Percentiles rank a stretch among this genome's conserved stretches.
Evolutionary conservation across 2,797 vertebrate species (phyloP).

Genomic region (Salmo trutta): DNA sequence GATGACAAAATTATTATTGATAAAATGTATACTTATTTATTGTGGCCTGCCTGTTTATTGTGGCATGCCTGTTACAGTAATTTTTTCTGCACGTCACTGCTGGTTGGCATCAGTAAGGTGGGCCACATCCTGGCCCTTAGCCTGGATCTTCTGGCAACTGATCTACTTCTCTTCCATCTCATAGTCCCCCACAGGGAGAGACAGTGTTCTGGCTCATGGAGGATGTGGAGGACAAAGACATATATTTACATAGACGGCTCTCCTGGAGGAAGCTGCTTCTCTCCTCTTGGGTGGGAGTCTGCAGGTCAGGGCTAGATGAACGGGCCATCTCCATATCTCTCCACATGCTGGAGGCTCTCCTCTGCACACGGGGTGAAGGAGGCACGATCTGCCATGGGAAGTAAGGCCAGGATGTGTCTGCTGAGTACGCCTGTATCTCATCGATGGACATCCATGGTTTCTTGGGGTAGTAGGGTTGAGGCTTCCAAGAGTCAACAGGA

Average conservation of each 20-base stretch:
- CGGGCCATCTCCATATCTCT: constrained; percentile 1
- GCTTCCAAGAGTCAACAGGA: neutral
- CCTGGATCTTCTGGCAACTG: neutral
- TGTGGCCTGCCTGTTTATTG: too few relatives aligned
- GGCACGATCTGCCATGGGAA: constrained; percentile 28
- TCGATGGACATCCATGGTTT: constrained; percentile 13
- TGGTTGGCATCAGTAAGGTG: neutral
- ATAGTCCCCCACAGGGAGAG: neutral
- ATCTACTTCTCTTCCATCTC: neutral
- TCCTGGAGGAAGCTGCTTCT: neutral
- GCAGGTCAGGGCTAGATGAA: neutral
- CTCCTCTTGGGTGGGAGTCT: neutral
- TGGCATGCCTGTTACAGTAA: too few relatives aligned
- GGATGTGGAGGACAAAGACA: neutral
- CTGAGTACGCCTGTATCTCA: constrained; percentile 7
- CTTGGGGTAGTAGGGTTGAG: neutral
- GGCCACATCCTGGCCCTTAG: neutral
- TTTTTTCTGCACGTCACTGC: too few relatives aligned
- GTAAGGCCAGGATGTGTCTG: constrained; percentile 10
- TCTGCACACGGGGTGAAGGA: neutral
- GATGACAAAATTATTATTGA: too few relatives aligned
- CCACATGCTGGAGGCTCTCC: constrained; percentile 4
- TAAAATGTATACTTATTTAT: too few relatives aligned
- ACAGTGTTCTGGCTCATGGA: neutral
- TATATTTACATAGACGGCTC: neutral